phyloP scores from a whole-genome alignment of 2,888 invertebrate genomes.

The Pristionchus exspectatus region DNA sequence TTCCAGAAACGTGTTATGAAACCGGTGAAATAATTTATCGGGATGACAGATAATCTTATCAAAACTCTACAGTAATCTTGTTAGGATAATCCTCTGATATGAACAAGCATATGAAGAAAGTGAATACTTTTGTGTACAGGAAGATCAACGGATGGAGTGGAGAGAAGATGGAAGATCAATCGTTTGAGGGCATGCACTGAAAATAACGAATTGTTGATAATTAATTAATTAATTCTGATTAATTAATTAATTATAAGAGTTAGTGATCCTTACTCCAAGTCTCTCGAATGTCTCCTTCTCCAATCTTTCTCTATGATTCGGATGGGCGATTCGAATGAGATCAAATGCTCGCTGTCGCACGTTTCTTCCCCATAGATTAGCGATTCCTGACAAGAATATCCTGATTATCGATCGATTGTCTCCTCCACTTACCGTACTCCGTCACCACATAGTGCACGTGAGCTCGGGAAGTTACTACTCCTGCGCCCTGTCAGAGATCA shows the following conservation, averaged over 20 bases:
- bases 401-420: slow-evolving; percentile 86
- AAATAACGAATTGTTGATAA: neutral
- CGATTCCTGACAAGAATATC: slow-evolving; percentile 84
- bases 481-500: slow-evolving; percentile 85
- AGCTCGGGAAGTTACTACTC: slow-evolving; percentile 94
- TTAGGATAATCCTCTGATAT: slow-evolving; percentile 18
- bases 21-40: slow-evolving; percentile 14
- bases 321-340: slow-evolving; percentile 87
- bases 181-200: slow-evolving; percentile 59
- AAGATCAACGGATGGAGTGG: neutral
- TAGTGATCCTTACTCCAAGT: slow-evolving; percentile 78
- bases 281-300: slow-evolving; percentile 91
- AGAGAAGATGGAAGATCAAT: slow-evolving; percentile 44
- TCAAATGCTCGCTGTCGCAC: slow-evolving; percentile 92
- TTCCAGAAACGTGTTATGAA: neutral
- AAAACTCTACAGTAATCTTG: slow-evolving; percentile 21
- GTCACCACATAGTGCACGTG: slow-evolving; percentile 95
- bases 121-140: slow-evolving; percentile 41
- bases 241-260: slow-evolving; percentile 57
- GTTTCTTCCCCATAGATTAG: slow-evolving; percentile 91
- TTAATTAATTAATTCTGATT: neutral
- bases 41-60: neutral
- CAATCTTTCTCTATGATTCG: slow-evolving; percentile 88
- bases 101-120: neutral
- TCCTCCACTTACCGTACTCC: slow-evolving; percentile 90